Base-by-base conservation (phyloP, 1,140 invertebrate genomes). In the Hyposmocoma kahamanoa region DNA sequence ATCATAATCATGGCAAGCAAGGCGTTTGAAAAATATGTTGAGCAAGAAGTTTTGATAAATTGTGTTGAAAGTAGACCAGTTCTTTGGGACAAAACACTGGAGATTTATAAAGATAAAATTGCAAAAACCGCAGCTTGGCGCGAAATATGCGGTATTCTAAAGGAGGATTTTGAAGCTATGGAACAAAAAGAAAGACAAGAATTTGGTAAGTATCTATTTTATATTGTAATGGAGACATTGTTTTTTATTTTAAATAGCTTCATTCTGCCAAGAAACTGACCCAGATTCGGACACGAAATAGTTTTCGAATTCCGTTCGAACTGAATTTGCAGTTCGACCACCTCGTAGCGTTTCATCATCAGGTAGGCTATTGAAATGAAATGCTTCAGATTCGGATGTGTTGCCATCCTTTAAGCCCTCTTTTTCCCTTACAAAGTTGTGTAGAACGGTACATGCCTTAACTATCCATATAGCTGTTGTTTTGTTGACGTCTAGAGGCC, bases 401-500 rank as follows among this genome's bases (percentile, higher is more conserved):
- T 34, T 13, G n/a, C 30, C n/a, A 9, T 34, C 30, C 30, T 13
- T 5, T 9, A 9, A 34, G n/a, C 42, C 42, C 3, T 44, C 42
- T 24, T 32, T 13, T 44, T 44, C 15, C 9, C 26, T 44, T 30
- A 44, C 42, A 32, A 30, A 30, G 22, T 30, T 30, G 17, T 44
- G 42, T 30, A 30, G 15, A 3, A 44, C 26, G 3, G 15, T 18
- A 13, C 36, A 49, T 26, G 51, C 36, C 42, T 53, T 53, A 22
- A 65, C 53, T 18, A 80, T 58, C 18, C 47, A 52, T 19, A 54
- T 42, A 18, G 57, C 60, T 21, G 48, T 68, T 36, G 61, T 47
- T 50, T 52, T 30, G 28, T 59, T 42, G 30, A 68, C 51, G 34
- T 70, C 51, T 11, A 79, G 60, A 15, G 66, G 50, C 30, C 51